Percentiles rank a stretch among this genome's conserved stretches.
These are phyloP conservation scores for Choloepus hoffmanni DNA, from an alignment of 2,113 vertebrate genomes.

Conservation along the genomic window DNA sequence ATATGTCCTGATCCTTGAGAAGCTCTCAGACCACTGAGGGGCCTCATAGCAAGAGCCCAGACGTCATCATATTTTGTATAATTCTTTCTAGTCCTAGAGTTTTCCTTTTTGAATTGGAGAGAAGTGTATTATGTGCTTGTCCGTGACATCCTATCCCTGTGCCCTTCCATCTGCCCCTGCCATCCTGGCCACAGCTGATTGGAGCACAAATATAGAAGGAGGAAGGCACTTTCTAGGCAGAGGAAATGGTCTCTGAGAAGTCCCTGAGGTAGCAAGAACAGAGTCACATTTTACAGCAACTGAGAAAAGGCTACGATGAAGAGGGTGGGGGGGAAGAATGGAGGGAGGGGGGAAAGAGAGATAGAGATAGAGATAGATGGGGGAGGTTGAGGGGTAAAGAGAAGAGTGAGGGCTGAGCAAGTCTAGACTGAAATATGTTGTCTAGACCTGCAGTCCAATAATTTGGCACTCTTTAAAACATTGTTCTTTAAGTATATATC, in stretches of 20 bases:
- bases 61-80: not conserved
- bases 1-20: not conserved
- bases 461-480: not conserved
- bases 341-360: too few species aligned
- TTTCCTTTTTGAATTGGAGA: not conserved
- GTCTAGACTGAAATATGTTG: not conserved
- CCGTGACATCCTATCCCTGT: not conserved
- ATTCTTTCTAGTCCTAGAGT: not conserved
- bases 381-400: too few species aligned
- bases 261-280: not conserved
- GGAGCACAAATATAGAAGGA: not conserved
- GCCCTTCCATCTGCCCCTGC: not conserved
- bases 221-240: not conserved
- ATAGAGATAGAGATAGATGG: not conserved
- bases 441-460: not conserved
- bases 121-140: not conserved
- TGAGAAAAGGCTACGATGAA: not conserved
- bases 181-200: not conserved
- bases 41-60: not conserved
- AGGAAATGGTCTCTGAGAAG: slow-evolving; percentile 16
- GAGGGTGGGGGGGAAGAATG: not conserved
- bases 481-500: slow-evolving; percentile 64
- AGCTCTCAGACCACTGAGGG: too few species aligned
- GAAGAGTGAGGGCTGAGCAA: not conserved
- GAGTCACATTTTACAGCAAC: not conserved